Evolutionary conservation across 1,140 invertebrate genomes (phyloP), one percentile per base, ranked within the genome.

Genomic region (Lamellibrachia luymesi): DNA sequence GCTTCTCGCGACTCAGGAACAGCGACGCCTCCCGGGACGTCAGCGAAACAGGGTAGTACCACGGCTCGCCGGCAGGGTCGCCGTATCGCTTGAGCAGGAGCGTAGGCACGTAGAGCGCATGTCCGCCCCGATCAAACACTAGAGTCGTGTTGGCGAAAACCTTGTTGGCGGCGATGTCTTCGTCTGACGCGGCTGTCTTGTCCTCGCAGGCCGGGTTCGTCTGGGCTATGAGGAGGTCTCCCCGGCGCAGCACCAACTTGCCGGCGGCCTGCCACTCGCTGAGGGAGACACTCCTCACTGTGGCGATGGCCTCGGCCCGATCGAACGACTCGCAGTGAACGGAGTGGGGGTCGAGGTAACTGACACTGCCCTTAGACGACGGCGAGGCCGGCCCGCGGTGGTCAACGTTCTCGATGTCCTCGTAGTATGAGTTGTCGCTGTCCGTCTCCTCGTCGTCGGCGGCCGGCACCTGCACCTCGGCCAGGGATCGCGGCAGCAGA

Each of bases 321-420:
- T n/a, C 93, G 93, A 92, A 56, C 52, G 90, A 56, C 92, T n/a
- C 56, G 50, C 6, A 5, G 17, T 50, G 51, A 27, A 64, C 50
- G 90, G 91, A 90, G 38, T 50, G 50, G 2, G 92, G 92, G 89
- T 93, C 92, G 27, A 93, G 64, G 89, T 93, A 93, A 50, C 27
- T 38, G 49, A 51, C 51, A 56, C 52, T 93, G 89, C 92, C 89
- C 89, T 89, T 89, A 13, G 8, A 51, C 10, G 52, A 89, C 92
- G 56, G 92, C n/a, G 92, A 92, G 8, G 17, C 64, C 64, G 64
- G 64, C 0, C 17, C 50, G 25, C 89, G 27, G 25, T 52, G 27
- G 50, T 93, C 91, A 50, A 94, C 38, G 27, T 49, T n/a, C 25
- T 94, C 93, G 91, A 94, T 94, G 92, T 94, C 93, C 91, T 94